Percentiles rank a stretch among this genome's conserved stretches.
These are phyloP conservation scores for Siniperca undulata DNA, from an alignment of 2,797 vertebrate genomes.

Conservation along the genomic window DNA sequence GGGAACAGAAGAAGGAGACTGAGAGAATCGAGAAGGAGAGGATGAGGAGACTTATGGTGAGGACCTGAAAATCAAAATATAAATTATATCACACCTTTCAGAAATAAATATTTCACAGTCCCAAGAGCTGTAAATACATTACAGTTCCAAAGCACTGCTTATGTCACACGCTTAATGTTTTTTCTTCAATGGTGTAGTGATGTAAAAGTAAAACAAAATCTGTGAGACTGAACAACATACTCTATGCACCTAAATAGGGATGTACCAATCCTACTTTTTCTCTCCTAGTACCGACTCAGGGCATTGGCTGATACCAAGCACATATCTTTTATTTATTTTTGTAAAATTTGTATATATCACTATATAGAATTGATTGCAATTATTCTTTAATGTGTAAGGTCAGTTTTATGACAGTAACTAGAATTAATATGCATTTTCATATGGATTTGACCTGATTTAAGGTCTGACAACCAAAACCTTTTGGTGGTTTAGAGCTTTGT, in stretches of 20 bases:
- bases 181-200: background rate
- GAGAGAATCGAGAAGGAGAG: slow-evolving; percentile 98
- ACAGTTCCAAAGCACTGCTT: background rate
- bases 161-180: background rate
- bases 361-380: too few relatives aligned
- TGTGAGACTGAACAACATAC: too few relatives aligned
- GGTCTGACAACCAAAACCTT: background rate
- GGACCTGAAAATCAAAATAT: background rate
- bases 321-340: background rate
- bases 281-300: too few relatives aligned
- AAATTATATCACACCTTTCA: too few relatives aligned
- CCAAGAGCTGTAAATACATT: background rate
- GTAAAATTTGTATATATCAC: background rate
- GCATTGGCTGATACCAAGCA: background rate
- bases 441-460: background rate
- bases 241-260: background rate
- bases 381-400: too few relatives aligned
- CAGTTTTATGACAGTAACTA: background rate
- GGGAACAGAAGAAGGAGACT: slow-evolving; percentile 98
- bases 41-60: slow-evolving; percentile 97
- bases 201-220: background rate
- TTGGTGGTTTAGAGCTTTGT: background rate
- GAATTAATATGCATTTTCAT: background rate
- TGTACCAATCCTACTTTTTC: background rate
- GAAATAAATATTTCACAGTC: background rate